These are phyloP conservation scores for Triplophysa tibetana DNA, from an alignment of 2,113 vertebrate genomes.

Conservation along the genomic window DNA sequence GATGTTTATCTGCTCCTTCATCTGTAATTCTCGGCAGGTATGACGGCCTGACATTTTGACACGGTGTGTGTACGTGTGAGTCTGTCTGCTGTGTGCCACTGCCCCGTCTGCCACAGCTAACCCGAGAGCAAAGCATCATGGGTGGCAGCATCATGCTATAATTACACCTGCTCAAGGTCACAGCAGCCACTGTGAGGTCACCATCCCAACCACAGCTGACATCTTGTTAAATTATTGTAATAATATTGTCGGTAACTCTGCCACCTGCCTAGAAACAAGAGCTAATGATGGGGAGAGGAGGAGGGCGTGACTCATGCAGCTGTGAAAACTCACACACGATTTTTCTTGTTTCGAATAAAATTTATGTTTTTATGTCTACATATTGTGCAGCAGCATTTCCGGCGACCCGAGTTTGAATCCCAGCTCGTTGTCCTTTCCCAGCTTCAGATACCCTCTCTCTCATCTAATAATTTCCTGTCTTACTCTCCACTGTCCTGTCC, in stretches of 20 bases:
- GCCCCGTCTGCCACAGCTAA: constrained; percentile 2
- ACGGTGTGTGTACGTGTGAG: constrained; percentile 7
- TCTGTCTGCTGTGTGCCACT: neutral
- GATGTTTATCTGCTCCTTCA: neutral
- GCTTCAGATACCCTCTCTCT: too few relatives aligned
- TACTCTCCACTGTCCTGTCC: too few relatives aligned
- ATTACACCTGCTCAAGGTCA: constrained; percentile 42
- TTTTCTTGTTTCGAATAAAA: too few relatives aligned
- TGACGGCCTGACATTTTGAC: neutral
- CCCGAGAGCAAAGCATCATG: constrained; percentile 7
- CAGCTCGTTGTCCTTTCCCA: too few relatives aligned
- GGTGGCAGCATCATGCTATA: neutral
- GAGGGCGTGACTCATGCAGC: too few relatives aligned
- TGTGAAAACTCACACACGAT: too few relatives aligned
- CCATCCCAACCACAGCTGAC: neutral
- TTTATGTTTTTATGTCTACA: too few relatives aligned
- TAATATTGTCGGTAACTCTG: neutral
- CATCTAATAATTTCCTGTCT: too few relatives aligned
- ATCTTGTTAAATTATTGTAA: constrained; percentile 6
- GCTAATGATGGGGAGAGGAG: neutral
- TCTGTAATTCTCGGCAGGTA: constrained; percentile 13
- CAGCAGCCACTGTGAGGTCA: constrained; percentile 16
- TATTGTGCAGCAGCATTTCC: too few relatives aligned
- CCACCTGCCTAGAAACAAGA: neutral
- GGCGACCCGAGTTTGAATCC: too few relatives aligned